phyloP scores from a whole-genome alignment of 2,888 invertebrate genomes.

The Megalurothrips usitatus region DNA sequence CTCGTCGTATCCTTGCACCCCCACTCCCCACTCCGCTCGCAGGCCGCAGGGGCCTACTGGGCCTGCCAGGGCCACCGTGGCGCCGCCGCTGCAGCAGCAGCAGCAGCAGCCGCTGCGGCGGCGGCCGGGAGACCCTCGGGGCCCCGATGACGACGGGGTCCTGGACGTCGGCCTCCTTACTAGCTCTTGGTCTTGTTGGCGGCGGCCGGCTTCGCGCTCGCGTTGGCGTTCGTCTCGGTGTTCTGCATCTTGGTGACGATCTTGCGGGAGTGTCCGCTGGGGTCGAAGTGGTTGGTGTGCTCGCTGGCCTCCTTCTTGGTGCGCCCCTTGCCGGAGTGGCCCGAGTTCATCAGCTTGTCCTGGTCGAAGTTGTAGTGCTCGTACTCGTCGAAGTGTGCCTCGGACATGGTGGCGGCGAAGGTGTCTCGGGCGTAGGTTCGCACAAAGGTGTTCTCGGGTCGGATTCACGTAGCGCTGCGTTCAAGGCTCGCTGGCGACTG shows the following conservation, averaged over 20 bases:
- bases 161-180: neutral
- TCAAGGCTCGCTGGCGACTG: neutral
- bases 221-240: conserved; percentile 62
- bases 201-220: conserved; percentile 20
- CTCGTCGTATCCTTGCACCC: neutral
- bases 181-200: conserved; percentile 28
- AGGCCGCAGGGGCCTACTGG: neutral
- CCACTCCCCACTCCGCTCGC: neutral
- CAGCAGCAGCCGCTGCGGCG: neutral
- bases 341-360: conserved; percentile 82
- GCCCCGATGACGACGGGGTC: too few relatives aligned
- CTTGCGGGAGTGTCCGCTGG: conserved; percentile 90
- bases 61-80: neutral
- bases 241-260: conserved; percentile 79
- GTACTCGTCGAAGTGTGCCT: conserved; percentile 81
- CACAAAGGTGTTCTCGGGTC: neutral
- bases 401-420: conserved; percentile 59
- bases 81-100: neutral
- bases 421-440: neutral
- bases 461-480: neutral
- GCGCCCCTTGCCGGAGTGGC: conserved; percentile 86
- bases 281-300: conserved; percentile 89
- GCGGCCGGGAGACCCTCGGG: neutral
- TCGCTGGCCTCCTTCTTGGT: conserved; percentile 82
- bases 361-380: conserved; percentile 92